Percentiles rank a stretch among this genome's conserved stretches.
Evolutionary conservation across 2,113 vertebrate species (phyloP).

Genomic region (Lophochroa leadbeateri): DNA sequence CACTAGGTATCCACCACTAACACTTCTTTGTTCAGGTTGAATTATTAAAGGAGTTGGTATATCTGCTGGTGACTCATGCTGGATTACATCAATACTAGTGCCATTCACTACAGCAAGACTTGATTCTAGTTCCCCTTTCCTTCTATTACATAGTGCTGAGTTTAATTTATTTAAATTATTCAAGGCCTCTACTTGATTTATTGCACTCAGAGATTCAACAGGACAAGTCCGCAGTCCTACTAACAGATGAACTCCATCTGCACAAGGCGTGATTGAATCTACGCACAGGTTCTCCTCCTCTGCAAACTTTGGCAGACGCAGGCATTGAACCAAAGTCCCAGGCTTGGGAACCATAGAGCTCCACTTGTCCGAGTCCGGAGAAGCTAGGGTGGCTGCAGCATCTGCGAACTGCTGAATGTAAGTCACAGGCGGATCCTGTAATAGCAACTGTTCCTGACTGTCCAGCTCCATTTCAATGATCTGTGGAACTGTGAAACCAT

Average conservation of each 20-base stretch:
- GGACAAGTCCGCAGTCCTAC: constrained; percentile 90
- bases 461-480: constrained; percentile 99
- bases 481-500: constrained; percentile 97
- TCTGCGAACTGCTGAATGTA: constrained; percentile 99
- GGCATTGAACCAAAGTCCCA: constrained; percentile 93
- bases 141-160: constrained; percentile 92
- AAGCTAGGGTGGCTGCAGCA: constrained; percentile 85
- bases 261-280: constrained; percentile 95
- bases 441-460: constrained; percentile 93
- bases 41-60: constrained; percentile 91
- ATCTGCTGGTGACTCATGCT: constrained; percentile 85
- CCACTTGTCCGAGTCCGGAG: constrained; percentile 94
- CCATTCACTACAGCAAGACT: constrained; percentile 87
- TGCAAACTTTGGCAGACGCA: constrained; percentile 92
- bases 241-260: constrained; percentile 94
- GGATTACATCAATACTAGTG: constrained; percentile 80
- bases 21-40: constrained; percentile 84
- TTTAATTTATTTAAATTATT: constrained; percentile 99
- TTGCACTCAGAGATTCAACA: constrained; percentile 89
- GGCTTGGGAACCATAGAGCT: constrained; percentile 91
- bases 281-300: constrained; percentile 96
- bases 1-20: constrained; percentile 91
- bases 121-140: constrained; percentile 86
- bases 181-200: constrained; percentile 98
- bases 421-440: constrained; percentile 97